Evolutionary conservation across 2,888 invertebrate genomes (phyloP).

Genomic region (Drosophila dives): DNA sequence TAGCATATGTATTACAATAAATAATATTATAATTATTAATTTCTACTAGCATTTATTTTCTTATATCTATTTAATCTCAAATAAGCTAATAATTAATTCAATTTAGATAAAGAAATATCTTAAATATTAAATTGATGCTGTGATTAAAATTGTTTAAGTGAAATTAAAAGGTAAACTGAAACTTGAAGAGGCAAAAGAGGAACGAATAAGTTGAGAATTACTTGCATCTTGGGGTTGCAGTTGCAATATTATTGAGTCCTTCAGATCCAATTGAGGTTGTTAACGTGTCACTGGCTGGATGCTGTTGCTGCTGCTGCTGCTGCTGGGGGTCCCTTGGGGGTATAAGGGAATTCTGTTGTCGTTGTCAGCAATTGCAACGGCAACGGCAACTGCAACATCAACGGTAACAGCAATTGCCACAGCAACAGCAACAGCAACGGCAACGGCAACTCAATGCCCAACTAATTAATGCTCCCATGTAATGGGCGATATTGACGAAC

Average conservation of each 20-base stretch:
- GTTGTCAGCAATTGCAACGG: conserved; percentile 42
- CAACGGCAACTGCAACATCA: conserved; percentile 32
- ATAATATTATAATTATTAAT: neutral
- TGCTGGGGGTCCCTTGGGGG: conserved; percentile 51
- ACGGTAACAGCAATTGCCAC: conserved; percentile 14
- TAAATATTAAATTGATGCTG: neutral
- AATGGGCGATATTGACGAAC: conserved; percentile 59
- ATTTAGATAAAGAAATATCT: neutral
- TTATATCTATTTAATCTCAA: neutral
- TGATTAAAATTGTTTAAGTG: conserved; percentile 15
- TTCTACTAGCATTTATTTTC: neutral
- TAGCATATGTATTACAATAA: neutral
- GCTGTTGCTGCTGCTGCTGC: conserved; percentile 3
- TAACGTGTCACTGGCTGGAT: conserved; percentile 16
- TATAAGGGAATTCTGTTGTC: conserved; percentile 40
- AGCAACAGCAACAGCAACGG: conserved; percentile 30
- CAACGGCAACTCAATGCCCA: conserved; percentile 68
- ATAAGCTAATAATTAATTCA: neutral
- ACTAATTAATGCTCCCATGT: conserved; percentile 75
- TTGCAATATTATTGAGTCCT: conserved; percentile 29
- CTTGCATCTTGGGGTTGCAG: conserved; percentile 4
- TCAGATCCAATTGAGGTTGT: conserved; percentile 42
- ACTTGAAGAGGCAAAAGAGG: neutral
- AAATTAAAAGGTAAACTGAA: neutral
- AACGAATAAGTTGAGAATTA: conserved; percentile 5